Percentiles rank a stretch among this genome's conserved stretches.
These are phyloP conservation scores for Puffinus mauretanicus DNA, from an alignment of 2,113 vertebrate genomes.

Conservation along the genomic window DNA sequence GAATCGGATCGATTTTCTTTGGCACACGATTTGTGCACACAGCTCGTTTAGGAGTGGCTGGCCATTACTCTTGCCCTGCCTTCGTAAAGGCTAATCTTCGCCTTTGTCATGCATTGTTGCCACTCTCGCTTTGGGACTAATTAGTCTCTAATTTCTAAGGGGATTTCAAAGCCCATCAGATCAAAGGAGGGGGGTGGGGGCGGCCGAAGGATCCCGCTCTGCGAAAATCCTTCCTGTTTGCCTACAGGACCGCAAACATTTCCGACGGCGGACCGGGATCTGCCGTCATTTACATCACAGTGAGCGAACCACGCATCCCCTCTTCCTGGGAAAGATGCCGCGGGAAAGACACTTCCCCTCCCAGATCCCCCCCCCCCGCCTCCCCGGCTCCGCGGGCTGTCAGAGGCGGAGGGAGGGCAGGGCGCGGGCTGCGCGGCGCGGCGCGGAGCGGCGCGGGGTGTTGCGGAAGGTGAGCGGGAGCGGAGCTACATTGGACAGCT, in stretches of 20 bases:
- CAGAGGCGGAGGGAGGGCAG: too few species aligned
- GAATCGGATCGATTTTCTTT: not conserved
- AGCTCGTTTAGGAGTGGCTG: not conserved
- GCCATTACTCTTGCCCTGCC: not conserved
- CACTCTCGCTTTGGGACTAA: not conserved
- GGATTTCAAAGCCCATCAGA: not conserved
- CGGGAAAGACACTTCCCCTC: accelerated
- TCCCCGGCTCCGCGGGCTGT: too few species aligned
- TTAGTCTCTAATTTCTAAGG: not conserved
- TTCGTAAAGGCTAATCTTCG: not conserved
- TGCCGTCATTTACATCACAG: not conserved
- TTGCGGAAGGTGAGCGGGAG: not conserved
- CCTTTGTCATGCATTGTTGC: not conserved
- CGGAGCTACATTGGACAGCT: slow-evolving; percentile 74
- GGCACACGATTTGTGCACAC: not conserved
- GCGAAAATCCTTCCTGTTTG: not conserved
- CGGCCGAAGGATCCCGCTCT: not conserved
- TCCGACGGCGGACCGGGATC: not conserved
- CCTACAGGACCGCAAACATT: not conserved
- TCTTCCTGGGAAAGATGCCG: not conserved
- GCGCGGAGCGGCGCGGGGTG: not conserved
- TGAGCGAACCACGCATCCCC: accelerated
- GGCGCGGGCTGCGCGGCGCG: not conserved
- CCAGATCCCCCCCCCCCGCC: too few species aligned
- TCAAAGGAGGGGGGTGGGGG: not conserved